Percentiles rank a stretch among this genome's conserved stretches.
phyloP scores from a whole-genome alignment of 1,140 invertebrate genomes.

The Scylla paramamosain region DNA sequence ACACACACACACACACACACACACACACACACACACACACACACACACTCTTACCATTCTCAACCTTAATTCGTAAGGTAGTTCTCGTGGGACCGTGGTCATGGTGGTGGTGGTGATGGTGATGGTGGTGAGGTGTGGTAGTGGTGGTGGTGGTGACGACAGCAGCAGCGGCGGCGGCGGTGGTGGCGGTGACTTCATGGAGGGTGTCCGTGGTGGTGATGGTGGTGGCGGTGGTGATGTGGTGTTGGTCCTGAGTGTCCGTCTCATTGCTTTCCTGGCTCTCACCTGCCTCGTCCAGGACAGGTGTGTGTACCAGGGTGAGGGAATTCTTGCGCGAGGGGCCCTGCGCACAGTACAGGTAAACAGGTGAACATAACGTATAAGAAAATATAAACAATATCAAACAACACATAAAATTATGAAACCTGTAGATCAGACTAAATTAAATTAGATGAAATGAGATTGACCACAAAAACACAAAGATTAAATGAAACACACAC shows the following conservation, averaged over 20 bases:
- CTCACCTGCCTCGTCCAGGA: conserved; percentile 75
- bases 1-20: too few species aligned
- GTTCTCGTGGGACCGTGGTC: conserved; percentile 58
- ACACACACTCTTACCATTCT: conserved; percentile 59
- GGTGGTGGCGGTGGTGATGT: not conserved
- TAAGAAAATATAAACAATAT: not conserved
- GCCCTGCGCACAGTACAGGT: conserved; percentile 50
- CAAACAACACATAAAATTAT: too few species aligned
- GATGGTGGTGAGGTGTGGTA: not conserved
- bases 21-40: too few species aligned
- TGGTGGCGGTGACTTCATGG: conserved; percentile 14
- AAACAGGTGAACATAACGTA: not conserved
- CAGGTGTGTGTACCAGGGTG: conserved; percentile 76
- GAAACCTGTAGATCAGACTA: too few species aligned
- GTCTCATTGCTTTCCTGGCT: conserved; percentile 75
- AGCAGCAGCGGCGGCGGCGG: not conserved
- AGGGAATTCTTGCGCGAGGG: conserved; percentile 75
- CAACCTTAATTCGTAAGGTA: conserved; percentile 72
- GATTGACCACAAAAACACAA: too few species aligned
- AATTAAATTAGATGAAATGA: too few species aligned
- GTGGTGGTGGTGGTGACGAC: not conserved
- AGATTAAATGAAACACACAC: too few species aligned
- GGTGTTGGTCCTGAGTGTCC: not conserved
- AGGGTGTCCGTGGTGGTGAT: not conserved
- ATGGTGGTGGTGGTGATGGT: conserved; percentile 26